Conservation (phyloP, 2,113 vertebrate genomes). For the Nanorana parkeri region DNA sequence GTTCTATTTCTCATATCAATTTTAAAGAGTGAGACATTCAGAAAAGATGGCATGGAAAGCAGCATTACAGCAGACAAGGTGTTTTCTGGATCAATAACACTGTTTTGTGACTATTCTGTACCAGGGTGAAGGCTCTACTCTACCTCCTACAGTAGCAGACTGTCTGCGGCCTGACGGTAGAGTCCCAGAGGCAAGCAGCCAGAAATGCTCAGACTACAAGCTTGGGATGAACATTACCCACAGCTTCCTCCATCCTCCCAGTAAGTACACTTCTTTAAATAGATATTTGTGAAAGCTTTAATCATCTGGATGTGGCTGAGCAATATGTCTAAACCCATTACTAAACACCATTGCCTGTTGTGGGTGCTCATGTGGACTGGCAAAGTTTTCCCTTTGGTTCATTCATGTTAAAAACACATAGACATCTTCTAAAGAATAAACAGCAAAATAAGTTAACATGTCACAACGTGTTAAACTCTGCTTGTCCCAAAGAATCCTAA, state of each 20-base stretch:
- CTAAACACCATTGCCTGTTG: constrained; percentile 39
- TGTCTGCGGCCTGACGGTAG: constrained; percentile 91
- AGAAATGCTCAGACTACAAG: constrained; percentile 82
- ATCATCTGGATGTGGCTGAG: constrained; percentile 77
- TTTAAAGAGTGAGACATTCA: constrained; percentile 75
- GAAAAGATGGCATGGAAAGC: constrained; percentile 68
- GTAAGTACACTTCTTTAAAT: constrained; percentile 80
- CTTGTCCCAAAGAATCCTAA: too few species aligned
- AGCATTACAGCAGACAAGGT: constrained; percentile 65
- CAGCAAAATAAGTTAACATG: neutral
- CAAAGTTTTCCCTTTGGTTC: neutral
- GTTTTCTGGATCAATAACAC: constrained; percentile 66
- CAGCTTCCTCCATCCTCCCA: constrained; percentile 88
- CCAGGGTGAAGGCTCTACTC: constrained; percentile 70
- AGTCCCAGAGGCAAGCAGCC: constrained; percentile 74
- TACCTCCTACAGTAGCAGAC: constrained; percentile 73
- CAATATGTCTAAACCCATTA: constrained; percentile 72
- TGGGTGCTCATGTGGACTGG: constrained; percentile 30
- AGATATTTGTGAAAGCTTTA: constrained; percentile 70
- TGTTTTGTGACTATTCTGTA: constrained; percentile 59
- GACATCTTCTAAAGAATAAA: constrained; percentile 11
- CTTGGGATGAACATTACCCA: constrained; percentile 67
- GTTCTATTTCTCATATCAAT: constrained; percentile 61
- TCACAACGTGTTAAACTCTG: neutral
- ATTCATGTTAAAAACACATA: constrained; percentile 23